Evolutionary conservation across 1,140 invertebrate species (phyloP), one percentile per base, ranked within the genome.

Genomic region (Drosophila nigrodunni): DNA sequence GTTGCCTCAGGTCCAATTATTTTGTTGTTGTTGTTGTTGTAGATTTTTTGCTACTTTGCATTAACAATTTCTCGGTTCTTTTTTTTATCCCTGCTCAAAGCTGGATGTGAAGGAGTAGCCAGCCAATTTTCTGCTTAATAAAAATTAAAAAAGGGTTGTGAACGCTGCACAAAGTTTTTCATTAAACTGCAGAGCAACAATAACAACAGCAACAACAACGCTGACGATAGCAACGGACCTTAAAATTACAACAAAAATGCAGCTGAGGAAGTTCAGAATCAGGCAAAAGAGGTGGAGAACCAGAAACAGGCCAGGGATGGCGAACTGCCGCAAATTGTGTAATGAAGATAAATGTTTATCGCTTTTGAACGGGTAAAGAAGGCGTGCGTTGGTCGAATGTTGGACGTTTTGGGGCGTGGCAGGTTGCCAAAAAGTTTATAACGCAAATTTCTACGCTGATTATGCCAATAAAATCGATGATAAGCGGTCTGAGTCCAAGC

Each of bases 301-400:
- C 7, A 39, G n/a, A 39, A 39, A 65, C 34, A 11, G 60, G 54
- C 64, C 55, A 41, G 47, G 18, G 30, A 52, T 39, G 47, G 46
- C 43, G 61, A 54, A 77, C 44, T 74, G 70, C 82, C 82, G 70
- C 80, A 87, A 86, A 87, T 87, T 87, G 75, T 86, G 82, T 87
- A 87, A 87, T 87, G 83, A 87, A 87, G 83, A 87, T 87, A 87
- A 87, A 87, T 87, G 83, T 87, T 87, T 87, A 87, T 87, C 85
- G 83, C 77, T 72, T 71, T 68, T 61, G 67, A 54, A 44, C 52
- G 67, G 54, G 39, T 37, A 21, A 21, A 65, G 11, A 3, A 11
- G 62, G 65, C 34, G 34, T 37, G 55, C n/a, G 62, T 52, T 46
- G 44, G 46, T 25, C n/a, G 25, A 18, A 30, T 61, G 21, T 10